These are phyloP conservation scores for Ptychoptera contaminata DNA, from an alignment of 2,888 invertebrate genomes.

Conservation along the genomic window DNA sequence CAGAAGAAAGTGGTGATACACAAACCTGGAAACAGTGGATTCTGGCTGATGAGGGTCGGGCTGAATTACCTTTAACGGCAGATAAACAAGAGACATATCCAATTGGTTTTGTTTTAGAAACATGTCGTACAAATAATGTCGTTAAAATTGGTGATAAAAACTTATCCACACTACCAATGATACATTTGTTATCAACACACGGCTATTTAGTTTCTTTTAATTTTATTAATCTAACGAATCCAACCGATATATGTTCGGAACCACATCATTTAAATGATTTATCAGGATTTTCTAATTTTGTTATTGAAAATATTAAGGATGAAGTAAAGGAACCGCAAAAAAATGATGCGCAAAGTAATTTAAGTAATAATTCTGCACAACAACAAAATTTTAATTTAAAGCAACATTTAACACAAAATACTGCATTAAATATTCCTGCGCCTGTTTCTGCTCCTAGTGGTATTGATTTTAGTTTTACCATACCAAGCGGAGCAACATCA, in stretches of 20 bases:
- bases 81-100: conserved; percentile 67
- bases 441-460: conserved; percentile 1
- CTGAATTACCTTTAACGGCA: conserved; percentile 62
- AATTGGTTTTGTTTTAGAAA: conserved; percentile 61
- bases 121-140: conserved; percentile 42
- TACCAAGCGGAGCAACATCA: conserved; percentile 20
- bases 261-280: conserved; percentile 34
- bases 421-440: not conserved
- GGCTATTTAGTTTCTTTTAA: conserved; percentile 65
- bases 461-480: conserved; percentile 17
- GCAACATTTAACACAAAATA: not conserved
- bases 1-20: conserved; percentile 35
- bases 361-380: not conserved
- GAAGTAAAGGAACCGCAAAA: conserved; percentile 1
- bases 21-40: conserved; percentile 54
- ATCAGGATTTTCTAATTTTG: conserved; percentile 20
- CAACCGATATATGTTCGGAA: conserved; percentile 44
- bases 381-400: conserved; percentile 2
- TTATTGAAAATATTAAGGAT: conserved; percentile 10
- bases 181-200: conserved; percentile 60
- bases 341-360: too few relatives aligned
- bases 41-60: conserved; percentile 50
- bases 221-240: conserved; percentile 46
- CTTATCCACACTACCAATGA: conserved; percentile 59
- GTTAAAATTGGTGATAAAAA: conserved; percentile 46